Conservation (phyloP, 2,797 vertebrate genomes). For the Steatocranus sp. region DNA sequence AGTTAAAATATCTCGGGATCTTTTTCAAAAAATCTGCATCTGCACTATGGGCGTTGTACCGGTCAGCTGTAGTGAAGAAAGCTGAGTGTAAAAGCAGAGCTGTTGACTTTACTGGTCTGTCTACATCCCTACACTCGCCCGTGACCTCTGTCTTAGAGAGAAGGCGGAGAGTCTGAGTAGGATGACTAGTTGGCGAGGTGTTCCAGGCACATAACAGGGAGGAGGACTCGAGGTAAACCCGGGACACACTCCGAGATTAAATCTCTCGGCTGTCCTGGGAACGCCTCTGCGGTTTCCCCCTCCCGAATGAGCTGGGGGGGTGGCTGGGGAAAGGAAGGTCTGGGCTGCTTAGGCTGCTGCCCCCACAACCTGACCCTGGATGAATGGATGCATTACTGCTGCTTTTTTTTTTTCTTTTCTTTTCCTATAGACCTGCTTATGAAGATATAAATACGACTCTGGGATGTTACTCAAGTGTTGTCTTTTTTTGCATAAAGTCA, state of each 20-base stretch:
- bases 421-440: neutral
- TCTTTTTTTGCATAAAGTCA: neutral
- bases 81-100: neutral
- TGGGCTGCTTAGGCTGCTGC: neutral
- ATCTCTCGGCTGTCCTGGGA: neutral
- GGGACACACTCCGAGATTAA: neutral
- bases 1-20: accelerated
- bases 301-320: neutral
- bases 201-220: neutral
- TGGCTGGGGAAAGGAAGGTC: neutral
- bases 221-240: neutral
- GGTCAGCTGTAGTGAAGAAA: neutral
- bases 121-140: neutral
- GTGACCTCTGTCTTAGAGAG: accelerated
- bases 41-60: neutral
- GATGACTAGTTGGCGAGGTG: neutral
- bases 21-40: neutral
- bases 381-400: neutral
- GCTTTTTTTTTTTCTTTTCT: neutral
- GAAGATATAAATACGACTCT: neutral
- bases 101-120: neutral
- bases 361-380: neutral
- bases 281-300: neutral
- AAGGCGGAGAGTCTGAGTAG: neutral
- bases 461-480: neutral